phyloP scores from a whole-genome alignment of 2,888 invertebrate species.

The Lasioglossum marginatum region DNA sequence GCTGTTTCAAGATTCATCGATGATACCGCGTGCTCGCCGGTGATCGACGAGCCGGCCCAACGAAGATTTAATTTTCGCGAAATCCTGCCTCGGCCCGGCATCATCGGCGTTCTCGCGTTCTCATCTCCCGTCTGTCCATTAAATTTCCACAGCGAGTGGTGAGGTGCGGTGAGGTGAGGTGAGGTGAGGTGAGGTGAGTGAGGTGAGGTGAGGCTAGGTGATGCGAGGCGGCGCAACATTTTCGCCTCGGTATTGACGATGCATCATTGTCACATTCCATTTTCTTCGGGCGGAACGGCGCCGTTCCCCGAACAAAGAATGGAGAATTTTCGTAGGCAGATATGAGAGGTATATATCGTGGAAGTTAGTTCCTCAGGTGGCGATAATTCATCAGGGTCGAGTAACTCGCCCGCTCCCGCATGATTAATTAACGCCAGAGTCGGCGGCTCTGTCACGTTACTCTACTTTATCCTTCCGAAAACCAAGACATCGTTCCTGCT shows the following conservation, averaged over 20 bases:
- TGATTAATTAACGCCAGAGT: conserved; percentile 72
- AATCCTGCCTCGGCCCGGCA: neutral
- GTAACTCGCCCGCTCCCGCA: conserved; percentile 62
- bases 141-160: neutral
- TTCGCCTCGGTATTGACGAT: conserved; percentile 39
- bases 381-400: conserved; percentile 73
- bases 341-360: conserved; percentile 50
- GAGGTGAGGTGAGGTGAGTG: neutral
- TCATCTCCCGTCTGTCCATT: neutral
- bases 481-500: conserved; percentile 31
- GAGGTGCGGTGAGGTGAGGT: neutral
- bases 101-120: neutral
- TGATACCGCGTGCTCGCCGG: conserved; percentile 10
- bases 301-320: conserved; percentile 32
- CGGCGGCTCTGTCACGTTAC: conserved; percentile 25
- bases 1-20: conserved; percentile 25
- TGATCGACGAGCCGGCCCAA: conserved; percentile 6
- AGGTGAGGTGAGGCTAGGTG: neutral
- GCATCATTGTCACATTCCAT: conserved; percentile 52
- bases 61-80: conserved; percentile 13
- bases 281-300: conserved; percentile 27
- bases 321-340: conserved; percentile 55
- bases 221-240: neutral
- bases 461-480: neutral
- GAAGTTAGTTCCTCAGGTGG: conserved; percentile 63